phyloP scores from a whole-genome alignment of 2,797 vertebrate species.

The Girardinus metallicus region DNA sequence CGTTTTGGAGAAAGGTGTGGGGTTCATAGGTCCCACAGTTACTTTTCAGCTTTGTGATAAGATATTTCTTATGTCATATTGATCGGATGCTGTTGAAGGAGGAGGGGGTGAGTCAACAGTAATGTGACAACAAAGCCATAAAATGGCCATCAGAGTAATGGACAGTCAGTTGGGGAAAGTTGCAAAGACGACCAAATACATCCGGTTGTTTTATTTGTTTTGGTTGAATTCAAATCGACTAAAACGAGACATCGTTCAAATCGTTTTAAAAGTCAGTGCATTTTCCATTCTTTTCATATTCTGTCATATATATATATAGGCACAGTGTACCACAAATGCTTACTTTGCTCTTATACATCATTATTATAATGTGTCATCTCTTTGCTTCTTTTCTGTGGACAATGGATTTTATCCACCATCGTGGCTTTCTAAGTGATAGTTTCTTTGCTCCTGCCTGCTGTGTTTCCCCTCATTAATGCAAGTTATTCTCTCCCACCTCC shows the following conservation, averaged over 20 bases:
- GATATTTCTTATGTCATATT: conserved; percentile 78
- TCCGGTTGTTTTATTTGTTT: background rate
- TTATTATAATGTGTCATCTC: conserved; percentile 75
- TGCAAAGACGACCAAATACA: conserved; percentile 8
- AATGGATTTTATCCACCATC: conserved; percentile 65
- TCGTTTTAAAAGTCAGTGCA: background rate
- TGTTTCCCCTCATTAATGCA: conserved; percentile 80
- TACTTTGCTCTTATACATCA: conserved; percentile 73
- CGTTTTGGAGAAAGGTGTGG: conserved; percentile 71
- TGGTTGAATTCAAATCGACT: background rate
- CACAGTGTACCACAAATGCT: conserved; percentile 68
- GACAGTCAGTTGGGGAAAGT: conserved; percentile 26
- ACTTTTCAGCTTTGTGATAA: conserved; percentile 78
- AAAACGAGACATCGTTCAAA: background rate
- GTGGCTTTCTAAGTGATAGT: conserved; percentile 75
- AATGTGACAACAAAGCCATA: conserved; percentile 72
- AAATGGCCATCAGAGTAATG: conserved; percentile 55
- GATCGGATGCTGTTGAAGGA: conserved; percentile 72
- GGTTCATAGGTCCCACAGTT: conserved; percentile 67
- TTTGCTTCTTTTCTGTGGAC: conserved; percentile 58
- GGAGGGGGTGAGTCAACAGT: conserved; percentile 59
- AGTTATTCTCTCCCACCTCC: conserved; percentile 69
- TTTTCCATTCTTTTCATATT: background rate
- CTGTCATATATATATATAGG: too few species aligned
- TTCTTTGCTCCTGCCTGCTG: conserved; percentile 78